Percentiles rank a stretch among this genome's conserved stretches.
These are phyloP conservation scores for Tragelaphus scriptus DNA, from an alignment of 2,113 vertebrate species.

Conservation along the genomic window DNA sequence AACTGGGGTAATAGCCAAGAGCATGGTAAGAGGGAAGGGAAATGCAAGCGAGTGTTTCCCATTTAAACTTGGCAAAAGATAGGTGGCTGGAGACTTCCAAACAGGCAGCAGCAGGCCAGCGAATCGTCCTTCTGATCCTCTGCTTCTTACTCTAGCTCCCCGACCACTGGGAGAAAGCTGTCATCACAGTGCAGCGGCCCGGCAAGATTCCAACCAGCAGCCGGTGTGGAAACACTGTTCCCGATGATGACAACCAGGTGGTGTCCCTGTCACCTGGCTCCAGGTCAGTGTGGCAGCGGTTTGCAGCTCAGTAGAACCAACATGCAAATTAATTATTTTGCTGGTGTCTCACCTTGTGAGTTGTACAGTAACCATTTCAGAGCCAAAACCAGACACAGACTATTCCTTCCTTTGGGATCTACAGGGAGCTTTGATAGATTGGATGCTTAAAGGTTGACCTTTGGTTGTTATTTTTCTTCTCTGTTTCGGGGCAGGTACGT, in stretches of 20 bases:
- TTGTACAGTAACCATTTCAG: neutral
- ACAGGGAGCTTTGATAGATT: neutral
- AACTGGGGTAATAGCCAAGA: neutral
- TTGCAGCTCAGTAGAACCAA: neutral
- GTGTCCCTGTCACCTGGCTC: conserved; percentile 92
- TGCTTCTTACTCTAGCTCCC: conserved; percentile 84
- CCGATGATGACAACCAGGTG: conserved; percentile 93
- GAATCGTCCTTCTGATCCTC: neutral
- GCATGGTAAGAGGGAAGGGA: neutral
- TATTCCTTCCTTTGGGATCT: neutral
- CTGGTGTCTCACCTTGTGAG: neutral
- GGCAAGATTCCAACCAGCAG: conserved; percentile 88
- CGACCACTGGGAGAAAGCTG: conserved; percentile 95
- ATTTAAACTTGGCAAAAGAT: neutral
- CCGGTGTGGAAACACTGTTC: conserved; percentile 93
- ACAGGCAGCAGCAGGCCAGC: neutral
- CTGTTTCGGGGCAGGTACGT: conserved; percentile 82
- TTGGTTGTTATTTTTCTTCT: neutral
- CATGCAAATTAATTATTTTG: neutral
- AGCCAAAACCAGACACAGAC: neutral
- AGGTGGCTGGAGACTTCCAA: neutral
- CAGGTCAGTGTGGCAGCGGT: conserved; percentile 80
- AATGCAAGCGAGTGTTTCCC: neutral
- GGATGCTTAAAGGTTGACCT: neutral
- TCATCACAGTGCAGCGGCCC: conserved; percentile 89